Base-by-base conservation (phyloP, 2,797 vertebrate species). In the Schizopygopsis malacanthus region DNA sequence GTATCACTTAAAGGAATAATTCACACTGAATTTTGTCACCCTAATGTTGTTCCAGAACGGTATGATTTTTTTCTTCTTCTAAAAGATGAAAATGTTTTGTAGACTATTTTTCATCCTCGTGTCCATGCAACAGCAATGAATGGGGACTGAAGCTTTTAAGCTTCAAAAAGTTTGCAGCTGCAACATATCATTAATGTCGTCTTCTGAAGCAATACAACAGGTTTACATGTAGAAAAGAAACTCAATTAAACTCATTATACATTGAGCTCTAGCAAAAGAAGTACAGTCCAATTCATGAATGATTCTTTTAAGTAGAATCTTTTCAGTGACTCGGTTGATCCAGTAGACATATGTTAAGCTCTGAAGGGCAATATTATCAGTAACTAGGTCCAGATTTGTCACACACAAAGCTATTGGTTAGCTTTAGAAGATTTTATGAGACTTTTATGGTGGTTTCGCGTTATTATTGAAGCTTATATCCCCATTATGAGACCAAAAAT, bases 1-100 rank as follows among this genome's bases (percentile, higher is more conserved):
- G 50, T n/a, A 83, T 78, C 75, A 59, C 39, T 70, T 70, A 37
- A 71, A 65, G 45, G 6, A 39, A 50, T 69, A 50, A 37, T 80
- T 81, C 15, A n/a, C 11, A 4, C 43, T 1, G 5, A 15, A n/a
- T 22, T 52, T 15, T 81, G 20, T 69, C 79, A 52, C 43, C 79
- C 28, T 81, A 2, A 4, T 13, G 28, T 81, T 15, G n/a, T 45
- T 65, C 59, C 78, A 77, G 45, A 63, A 63, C 4, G 0, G 18
- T 45, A 47, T 20, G 41, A 20, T 25, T 37, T 80, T 80, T 33
- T 80, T 56, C 18, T 22, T 56, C 20, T 43, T 45, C 56, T 61
- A 28, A 56, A 59, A 43, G 37, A 61, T n/a, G n/a, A n/a, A n/a
- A 33, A 41, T 10, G 18, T 56, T 54, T 76, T 54, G 18, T 39